A percentile compares a stretch with the other conserved stretches of the same genome.
These are phyloP conservation scores for Nematolebias whitei DNA, from an alignment of 2,113 vertebrate species.

Conservation along the genomic window DNA sequence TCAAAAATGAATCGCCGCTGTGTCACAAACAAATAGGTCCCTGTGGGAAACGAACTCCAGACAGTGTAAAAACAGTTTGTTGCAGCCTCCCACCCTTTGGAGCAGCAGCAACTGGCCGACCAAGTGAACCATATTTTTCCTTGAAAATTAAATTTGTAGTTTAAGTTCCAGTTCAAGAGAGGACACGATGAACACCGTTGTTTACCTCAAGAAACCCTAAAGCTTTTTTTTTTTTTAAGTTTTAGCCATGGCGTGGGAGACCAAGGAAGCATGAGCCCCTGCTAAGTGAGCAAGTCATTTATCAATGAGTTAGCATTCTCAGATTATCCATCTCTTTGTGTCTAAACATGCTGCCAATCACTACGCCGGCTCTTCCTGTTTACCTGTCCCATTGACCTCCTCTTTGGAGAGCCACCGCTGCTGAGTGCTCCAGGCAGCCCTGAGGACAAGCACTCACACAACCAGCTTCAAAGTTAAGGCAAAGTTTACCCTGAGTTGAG, in stretches of 20 bases:
- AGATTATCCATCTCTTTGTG: constrained; percentile 73
- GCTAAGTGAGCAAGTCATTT: constrained; percentile 57
- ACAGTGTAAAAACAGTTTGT: constrained; percentile 38
- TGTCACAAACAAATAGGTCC: constrained; percentile 57
- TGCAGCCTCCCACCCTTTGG: neutral
- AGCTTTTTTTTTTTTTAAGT: neutral
- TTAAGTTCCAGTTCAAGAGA: too few species aligned
- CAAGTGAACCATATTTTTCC: constrained; percentile 3
- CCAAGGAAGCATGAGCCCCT: constrained; percentile 25
- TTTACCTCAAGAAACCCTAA: neutral
- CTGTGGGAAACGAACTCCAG: constrained; percentile 49
- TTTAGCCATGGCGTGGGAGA: constrained; percentile 9
- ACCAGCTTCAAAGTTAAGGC: constrained; percentile 75
- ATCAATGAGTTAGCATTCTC: constrained; percentile 61
- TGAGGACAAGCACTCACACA: constrained; percentile 68
- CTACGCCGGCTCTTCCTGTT: constrained; percentile 73
- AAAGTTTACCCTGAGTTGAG: constrained; percentile 78
- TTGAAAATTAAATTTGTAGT: neutral
- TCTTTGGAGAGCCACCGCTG: constrained; percentile 64
- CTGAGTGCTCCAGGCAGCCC: constrained; percentile 61
- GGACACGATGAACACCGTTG: neutral
- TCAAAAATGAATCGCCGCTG: constrained; percentile 25
- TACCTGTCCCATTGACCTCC: constrained; percentile 78
- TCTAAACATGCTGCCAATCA: constrained; percentile 78
- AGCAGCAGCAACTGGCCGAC: constrained; percentile 10